Percentiles rank a stretch among this genome's conserved stretches.
Conservation (phyloP, 2,888 invertebrate species). For the Pristionchus entomophagus region DNA sequence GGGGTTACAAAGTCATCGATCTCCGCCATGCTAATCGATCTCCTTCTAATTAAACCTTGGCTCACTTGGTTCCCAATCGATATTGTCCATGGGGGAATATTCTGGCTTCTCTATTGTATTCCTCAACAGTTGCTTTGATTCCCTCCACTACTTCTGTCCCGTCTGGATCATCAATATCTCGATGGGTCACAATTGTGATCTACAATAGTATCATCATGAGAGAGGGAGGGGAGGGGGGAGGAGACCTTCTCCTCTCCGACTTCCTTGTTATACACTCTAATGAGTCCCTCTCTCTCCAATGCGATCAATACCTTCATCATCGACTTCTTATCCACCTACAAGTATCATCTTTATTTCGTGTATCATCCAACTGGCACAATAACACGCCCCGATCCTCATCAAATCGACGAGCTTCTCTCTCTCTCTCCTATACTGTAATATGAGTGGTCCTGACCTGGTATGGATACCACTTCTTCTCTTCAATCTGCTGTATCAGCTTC, state of each 20-base stretch:
- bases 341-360: no score
- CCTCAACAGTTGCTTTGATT: constrained; percentile 62
- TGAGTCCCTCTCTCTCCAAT: constrained; percentile 56
- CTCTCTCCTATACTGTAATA: no score
- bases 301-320: constrained; percentile 68
- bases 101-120: constrained; percentile 64
- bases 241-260: constrained; percentile 52
- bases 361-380: no score
- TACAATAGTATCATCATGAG: no score
- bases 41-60: no score
- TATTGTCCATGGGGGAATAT: constrained; percentile 72
- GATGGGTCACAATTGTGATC: constrained; percentile 57
- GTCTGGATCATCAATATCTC: constrained; percentile 53
- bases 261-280: constrained; percentile 53
- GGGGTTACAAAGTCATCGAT: no score
- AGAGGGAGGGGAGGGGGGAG: no score
- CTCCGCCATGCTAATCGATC: no score
- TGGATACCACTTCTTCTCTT: constrained; percentile 65
- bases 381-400: no score
- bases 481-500: constrained; percentile 59
- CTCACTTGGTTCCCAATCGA: constrained; percentile 48
- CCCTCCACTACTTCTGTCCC: constrained; percentile 59
- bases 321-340: constrained; percentile 74
- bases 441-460: constrained; percentile 55
- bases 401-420: no score